Evolutionary conservation across 2,113 vertebrate genomes (phyloP), one percentile per base, ranked within the genome.

Genomic region (Oncorhynchus nerka): DNA sequence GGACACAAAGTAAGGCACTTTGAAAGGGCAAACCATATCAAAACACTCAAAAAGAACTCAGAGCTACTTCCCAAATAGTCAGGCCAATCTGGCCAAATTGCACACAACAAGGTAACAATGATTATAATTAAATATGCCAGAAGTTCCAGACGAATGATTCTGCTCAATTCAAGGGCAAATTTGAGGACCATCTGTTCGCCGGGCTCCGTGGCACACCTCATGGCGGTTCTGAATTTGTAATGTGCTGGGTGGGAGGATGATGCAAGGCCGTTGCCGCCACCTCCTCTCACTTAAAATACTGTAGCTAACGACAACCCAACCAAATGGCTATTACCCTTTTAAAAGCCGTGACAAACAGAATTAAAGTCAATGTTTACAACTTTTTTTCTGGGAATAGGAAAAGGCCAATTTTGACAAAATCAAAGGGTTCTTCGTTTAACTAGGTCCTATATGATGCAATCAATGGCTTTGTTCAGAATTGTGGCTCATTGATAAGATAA

Each of bases 101-200:
- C 16, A 3, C 24, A 74, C 68, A 64, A 79, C 45, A 51, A 81
- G 66, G 71, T 74, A 61, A 70, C 77, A 84, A 82, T 8, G 20
- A 61, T 15, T 61, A 34, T 20, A 65, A 69, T 85, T 83, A 80
- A 77, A 81, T 20, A 74, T 81, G 79, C 73, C 71, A 51, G 32
- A 48, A 22, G 20, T n/a, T 20, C 4, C 59, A n/a, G 19, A 77
- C 76, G 77, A 71, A 75, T 62, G 79, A 76, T 76, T 78, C 9
- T 81, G 84, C 72, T 87, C 85, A 68, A 80, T 79, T 88, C 83
- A 88, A 92, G 87, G 86, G 83, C 82, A 73, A 75, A 69, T 76
- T 64, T 80, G 68, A 81, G 48, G 70, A 81, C 90, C 92, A 92
- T 92, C 89, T 93, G 92, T 87, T 72, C n/a, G 59, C 81, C 71